phyloP scores from a whole-genome alignment of 2,797 vertebrate species.

The Menidia menidia region DNA sequence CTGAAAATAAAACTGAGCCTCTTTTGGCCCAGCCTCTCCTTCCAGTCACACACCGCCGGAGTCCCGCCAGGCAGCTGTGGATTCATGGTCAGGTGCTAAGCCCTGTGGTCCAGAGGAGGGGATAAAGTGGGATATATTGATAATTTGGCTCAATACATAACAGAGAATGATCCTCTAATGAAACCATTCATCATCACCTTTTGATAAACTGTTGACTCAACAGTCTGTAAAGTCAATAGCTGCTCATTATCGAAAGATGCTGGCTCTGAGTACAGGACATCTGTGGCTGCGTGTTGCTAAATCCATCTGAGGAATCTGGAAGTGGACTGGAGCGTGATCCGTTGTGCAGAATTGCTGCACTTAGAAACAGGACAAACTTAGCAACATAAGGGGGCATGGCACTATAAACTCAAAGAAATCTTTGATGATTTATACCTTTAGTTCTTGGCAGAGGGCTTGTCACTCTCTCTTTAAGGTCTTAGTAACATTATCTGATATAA shows the following conservation, averaged over 20 bases:
- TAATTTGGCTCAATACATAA: constrained; percentile 63
- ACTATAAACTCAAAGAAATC: neutral
- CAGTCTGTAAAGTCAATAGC: constrained; percentile 40
- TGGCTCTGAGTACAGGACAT: neutral
- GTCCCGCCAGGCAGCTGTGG: constrained; percentile 65
- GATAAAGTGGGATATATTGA: constrained; percentile 64
- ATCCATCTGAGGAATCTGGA: constrained; percentile 6
- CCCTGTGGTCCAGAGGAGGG: constrained; percentile 50
- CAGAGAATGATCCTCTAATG: constrained; percentile 60
- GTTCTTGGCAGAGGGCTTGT: constrained; percentile 12
- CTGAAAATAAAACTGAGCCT: constrained; percentile 58
- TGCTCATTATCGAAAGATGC: constrained; percentile 27
- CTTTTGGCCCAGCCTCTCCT: constrained; percentile 21
- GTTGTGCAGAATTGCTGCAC: neutral
- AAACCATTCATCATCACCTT: constrained; percentile 77
- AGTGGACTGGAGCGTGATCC: neutral
- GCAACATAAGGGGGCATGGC: neutral
- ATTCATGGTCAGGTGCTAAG: constrained; percentile 56
- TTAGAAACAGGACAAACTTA: neutral
- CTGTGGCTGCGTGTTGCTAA: neutral
- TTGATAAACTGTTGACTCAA: constrained; percentile 85
- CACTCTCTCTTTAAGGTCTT: constrained; percentile 7
- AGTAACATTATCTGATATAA: neutral
- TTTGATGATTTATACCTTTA: constrained; percentile 10
- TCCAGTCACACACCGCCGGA: constrained; percentile 4